These are phyloP conservation scores for Spongia lamella DNA, from an alignment of 37 sponge, comb jelly and placozoan species.

Conservation along the genomic window DNA sequence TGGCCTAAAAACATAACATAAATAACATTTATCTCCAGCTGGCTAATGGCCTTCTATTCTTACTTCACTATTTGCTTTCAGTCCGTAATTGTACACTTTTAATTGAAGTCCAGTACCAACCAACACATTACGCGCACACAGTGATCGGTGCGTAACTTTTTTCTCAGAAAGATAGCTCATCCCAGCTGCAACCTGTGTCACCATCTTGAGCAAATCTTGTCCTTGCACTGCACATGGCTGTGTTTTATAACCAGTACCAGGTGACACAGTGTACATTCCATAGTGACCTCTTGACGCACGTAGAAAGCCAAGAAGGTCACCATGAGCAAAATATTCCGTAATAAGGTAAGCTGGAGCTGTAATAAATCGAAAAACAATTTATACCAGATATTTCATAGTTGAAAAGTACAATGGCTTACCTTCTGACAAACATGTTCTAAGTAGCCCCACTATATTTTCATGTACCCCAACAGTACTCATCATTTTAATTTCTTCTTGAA, in stretches of 20 bases:
- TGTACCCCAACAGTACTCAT: constrained; percentile 52
- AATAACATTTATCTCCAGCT: no score
- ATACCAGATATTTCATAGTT: not conserved
- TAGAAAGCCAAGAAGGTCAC: constrained; percentile 79
- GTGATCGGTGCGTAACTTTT: constrained; percentile 63
- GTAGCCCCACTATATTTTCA: constrained; percentile 51
- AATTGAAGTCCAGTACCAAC: constrained; percentile 67
- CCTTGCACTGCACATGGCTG: constrained; percentile 40
- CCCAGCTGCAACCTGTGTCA: constrained; percentile 61
- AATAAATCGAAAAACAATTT: not conserved
- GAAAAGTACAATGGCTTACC: not conserved
- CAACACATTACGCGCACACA: constrained; percentile 71
- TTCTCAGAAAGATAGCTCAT: constrained; percentile 69
- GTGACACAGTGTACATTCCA: constrained; percentile 59
- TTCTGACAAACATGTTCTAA: constrained; percentile 29
- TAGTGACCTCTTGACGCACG: constrained; percentile 48
- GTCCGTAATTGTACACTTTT: constrained; percentile 66
- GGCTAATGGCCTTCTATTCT: constrained; percentile 9
- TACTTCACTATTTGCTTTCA: constrained; percentile 23
- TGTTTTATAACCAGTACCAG: constrained; percentile 27
- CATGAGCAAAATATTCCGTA: constrained; percentile 80
- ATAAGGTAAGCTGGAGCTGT: constrained; percentile 60
- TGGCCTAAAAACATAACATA: no score
- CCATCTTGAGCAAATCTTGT: constrained; percentile 60
- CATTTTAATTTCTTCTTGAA: constrained; percentile 48